Evolutionary conservation across 1,140 invertebrate genomes (phyloP).

Genomic region (Aphaenogaster floridana): DNA sequence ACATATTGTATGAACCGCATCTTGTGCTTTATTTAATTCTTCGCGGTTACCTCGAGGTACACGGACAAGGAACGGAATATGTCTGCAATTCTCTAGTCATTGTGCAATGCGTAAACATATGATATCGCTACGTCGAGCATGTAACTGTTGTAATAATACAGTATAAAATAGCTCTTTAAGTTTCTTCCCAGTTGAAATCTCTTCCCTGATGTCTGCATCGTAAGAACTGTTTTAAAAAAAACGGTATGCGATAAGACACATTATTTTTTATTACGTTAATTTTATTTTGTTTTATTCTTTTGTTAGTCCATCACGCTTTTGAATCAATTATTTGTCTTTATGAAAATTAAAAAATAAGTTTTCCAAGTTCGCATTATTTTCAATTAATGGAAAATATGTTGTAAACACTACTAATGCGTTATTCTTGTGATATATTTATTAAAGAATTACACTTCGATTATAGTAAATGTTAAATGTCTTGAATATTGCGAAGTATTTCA

Average conservation of each 20-base stretch:
- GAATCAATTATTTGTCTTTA: background rate
- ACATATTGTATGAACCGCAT: slow-evolving; percentile 68
- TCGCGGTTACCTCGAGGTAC: slow-evolving; percentile 50
- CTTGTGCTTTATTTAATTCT: slow-evolving; percentile 58
- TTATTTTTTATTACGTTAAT: background rate
- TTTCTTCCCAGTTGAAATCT: slow-evolving; percentile 11
- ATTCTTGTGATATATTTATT: slow-evolving; percentile 34
- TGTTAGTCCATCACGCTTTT: background rate
- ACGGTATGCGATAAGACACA: background rate
- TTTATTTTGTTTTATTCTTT: slow-evolving; percentile 33
- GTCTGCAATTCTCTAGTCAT: slow-evolving; percentile 82
- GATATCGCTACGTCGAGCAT: slow-evolving; percentile 70
- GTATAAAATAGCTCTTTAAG: slow-evolving; percentile 59
- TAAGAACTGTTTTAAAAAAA: background rate
- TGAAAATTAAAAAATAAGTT: background rate
- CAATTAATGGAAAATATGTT: slow-evolving; percentile 12
- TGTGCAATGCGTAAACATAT: slow-evolving; percentile 77
- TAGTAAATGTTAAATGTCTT: slow-evolving; percentile 11
- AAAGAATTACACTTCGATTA: slow-evolving; percentile 26
- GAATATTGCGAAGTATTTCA: slow-evolving; percentile 3
- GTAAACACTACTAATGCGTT: background rate
- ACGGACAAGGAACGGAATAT: slow-evolving; percentile 61
- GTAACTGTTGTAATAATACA: slow-evolving; percentile 75
- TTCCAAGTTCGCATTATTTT: background rate
- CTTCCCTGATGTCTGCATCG: background rate